Percentiles rank a stretch among this genome's conserved stretches.
Evolutionary conservation across 2,113 vertebrate genomes (phyloP).

Genomic region (Corydoras maculifer): DNA sequence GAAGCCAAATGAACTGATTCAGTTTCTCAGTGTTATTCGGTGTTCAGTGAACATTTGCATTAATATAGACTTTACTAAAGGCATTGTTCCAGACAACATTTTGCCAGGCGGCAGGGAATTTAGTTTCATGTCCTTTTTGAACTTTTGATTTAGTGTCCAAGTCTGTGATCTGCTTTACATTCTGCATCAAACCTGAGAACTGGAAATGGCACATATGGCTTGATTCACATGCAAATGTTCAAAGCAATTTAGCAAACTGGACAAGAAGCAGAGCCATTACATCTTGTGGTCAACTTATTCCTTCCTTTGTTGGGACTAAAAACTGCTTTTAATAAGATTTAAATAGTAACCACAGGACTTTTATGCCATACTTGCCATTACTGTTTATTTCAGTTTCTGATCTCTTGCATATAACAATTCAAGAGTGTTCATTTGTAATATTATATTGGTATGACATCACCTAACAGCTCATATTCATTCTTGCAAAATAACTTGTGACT

Average conservation of each 20-base stretch:
- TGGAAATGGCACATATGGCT: not conserved
- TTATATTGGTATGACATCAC: not conserved
- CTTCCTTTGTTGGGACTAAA: too few relatives aligned
- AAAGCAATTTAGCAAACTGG: not conserved
- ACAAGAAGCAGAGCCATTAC: not conserved
- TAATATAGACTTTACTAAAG: too few relatives aligned
- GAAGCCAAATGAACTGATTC: too few relatives aligned
- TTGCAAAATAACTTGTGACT: not conserved
- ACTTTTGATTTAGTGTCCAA: not conserved
- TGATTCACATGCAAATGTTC: not conserved
- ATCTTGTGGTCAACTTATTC: not conserved
- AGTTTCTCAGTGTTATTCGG: too few relatives aligned
- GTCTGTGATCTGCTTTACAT: not conserved
- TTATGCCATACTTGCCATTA: too few relatives aligned
- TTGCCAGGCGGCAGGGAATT: not conserved
- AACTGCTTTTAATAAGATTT: too few relatives aligned
- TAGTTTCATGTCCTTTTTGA: slow-evolving; percentile 1
- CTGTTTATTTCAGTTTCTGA: too few relatives aligned
- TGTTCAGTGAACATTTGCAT: too few relatives aligned
- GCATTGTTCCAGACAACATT: not conserved
- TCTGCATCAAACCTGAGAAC: not conserved
- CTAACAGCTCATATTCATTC: too few relatives aligned
- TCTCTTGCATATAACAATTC: not conserved
- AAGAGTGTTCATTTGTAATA: not conserved
- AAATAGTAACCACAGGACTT: too few relatives aligned